These are phyloP conservation scores for Drosophila demipolita DNA, from an alignment of 2,888 invertebrate species.

Conservation along the genomic window DNA sequence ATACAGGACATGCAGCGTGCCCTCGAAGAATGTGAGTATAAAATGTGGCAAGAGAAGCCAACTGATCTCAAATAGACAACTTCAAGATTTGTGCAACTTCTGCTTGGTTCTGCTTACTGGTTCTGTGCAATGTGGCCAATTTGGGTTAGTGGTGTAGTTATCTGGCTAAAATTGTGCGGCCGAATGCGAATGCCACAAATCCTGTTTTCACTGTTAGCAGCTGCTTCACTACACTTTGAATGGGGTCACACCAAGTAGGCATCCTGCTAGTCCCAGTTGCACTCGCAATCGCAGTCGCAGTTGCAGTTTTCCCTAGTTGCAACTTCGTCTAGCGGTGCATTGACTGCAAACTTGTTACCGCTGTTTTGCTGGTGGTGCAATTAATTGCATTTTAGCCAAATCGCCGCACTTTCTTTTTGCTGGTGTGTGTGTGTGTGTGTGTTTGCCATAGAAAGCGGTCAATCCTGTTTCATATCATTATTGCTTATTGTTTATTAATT, in stretches of 20 bases:
- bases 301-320: conserved; percentile 21
- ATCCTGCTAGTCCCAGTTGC: conserved; percentile 19
- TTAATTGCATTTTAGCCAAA: conserved; percentile 74
- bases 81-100: background rate
- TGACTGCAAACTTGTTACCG: conserved; percentile 63
- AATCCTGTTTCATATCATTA: conserved; percentile 58
- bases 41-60: background rate
- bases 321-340: conserved; percentile 70
- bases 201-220: conserved; percentile 80
- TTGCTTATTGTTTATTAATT: conserved; percentile 49
- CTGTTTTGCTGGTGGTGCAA: conserved; percentile 31
- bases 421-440: conserved; percentile 52
- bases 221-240: conserved; percentile 38
- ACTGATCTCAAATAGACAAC: background rate
- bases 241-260: conserved; percentile 65
- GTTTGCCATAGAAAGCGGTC: conserved; percentile 73
- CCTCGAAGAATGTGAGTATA: conserved; percentile 91
- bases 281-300: background rate
- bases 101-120: conserved; percentile 54
- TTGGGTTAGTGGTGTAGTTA: conserved; percentile 78
- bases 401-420: conserved; percentile 76
- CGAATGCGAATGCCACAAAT: conserved; percentile 55
- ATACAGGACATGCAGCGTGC: conserved; percentile 91
- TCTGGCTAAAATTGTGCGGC: conserved; percentile 24
- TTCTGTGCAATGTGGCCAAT: conserved; percentile 56